phyloP scores from a whole-genome alignment of 2,113 vertebrate species.

The Damaliscus lunatus region DNA sequence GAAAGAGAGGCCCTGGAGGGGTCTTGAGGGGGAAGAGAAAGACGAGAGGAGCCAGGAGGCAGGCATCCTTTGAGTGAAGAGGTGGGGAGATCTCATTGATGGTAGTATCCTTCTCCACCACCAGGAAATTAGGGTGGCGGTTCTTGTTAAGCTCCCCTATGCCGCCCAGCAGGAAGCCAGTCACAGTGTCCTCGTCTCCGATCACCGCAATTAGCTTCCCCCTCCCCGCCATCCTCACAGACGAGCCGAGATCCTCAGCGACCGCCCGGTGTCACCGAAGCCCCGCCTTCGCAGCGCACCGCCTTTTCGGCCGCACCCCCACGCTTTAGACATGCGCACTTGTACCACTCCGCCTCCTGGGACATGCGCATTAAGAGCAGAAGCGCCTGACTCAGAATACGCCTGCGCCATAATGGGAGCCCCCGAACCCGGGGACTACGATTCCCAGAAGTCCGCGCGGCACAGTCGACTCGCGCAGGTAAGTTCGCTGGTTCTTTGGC shows the following conservation, averaged over 20 bases:
- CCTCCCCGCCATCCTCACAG: constrained; percentile 77
- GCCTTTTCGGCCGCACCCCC: not conserved
- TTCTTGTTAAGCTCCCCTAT: constrained; percentile 97
- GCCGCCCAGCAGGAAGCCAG: constrained; percentile 94
- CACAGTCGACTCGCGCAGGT: accelerated
- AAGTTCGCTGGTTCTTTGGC: accelerated
- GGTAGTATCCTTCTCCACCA: constrained; percentile 96
- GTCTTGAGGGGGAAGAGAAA: not conserved
- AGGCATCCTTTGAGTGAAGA: not conserved
- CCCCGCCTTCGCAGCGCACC: not conserved
- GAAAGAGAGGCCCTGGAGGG: not conserved
- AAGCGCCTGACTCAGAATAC: not conserved
- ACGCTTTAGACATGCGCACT: constrained; percentile 42
- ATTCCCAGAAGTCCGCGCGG: constrained; percentile 39
- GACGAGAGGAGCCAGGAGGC: not conserved
- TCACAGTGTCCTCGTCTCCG: constrained; percentile 96
- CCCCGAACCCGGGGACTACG: not conserved
- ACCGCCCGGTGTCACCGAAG: accelerated
- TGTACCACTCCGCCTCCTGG: not conserved
- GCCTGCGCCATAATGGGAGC: not conserved
- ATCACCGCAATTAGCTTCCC: constrained; percentile 95
- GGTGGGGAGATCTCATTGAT: constrained; percentile 86
- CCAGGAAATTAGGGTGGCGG: constrained; percentile 95
- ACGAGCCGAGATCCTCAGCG: accelerated
- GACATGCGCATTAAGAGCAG: constrained; percentile 23